Conservation (phyloP, 2,113 vertebrate species). For the Ciconia stormi region DNA sequence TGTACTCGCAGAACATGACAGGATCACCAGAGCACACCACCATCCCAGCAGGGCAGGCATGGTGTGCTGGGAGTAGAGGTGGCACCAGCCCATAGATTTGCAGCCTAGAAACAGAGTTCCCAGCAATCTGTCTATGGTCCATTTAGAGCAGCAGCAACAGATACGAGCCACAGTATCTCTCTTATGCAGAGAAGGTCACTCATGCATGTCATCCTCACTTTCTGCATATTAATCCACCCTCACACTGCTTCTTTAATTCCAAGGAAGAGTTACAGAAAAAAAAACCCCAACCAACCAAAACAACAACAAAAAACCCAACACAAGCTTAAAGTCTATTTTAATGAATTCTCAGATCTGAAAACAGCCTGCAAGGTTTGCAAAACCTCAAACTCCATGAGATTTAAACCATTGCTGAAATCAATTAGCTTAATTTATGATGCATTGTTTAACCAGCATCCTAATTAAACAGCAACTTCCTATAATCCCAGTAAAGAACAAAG, state of each 20-base stretch:
- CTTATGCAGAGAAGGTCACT: neutral
- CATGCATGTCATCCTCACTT: neutral
- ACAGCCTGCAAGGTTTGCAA: neutral
- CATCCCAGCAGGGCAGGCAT: neutral
- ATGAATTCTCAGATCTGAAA: neutral
- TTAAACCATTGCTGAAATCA: neutral
- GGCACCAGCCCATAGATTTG: neutral
- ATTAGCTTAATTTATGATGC: neutral
- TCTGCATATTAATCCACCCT: neutral
- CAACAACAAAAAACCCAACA: neutral
- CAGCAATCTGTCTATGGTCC: neutral
- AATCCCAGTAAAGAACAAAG: neutral
- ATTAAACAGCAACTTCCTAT: neutral
- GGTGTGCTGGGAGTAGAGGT: neutral
- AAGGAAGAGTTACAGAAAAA: neutral
- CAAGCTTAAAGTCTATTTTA: neutral
- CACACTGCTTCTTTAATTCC: neutral
- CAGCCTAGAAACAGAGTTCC: neutral
- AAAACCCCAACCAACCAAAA: too few species aligned
- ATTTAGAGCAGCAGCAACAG: neutral
- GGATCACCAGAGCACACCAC: neutral
- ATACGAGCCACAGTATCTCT: neutral
- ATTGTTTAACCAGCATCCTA: neutral
- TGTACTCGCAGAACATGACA: fast-evolving
- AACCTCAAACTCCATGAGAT: neutral